phyloP scores from a whole-genome alignment of 2,797 vertebrate genomes.

The Paedocypris micromegethes region DNA sequence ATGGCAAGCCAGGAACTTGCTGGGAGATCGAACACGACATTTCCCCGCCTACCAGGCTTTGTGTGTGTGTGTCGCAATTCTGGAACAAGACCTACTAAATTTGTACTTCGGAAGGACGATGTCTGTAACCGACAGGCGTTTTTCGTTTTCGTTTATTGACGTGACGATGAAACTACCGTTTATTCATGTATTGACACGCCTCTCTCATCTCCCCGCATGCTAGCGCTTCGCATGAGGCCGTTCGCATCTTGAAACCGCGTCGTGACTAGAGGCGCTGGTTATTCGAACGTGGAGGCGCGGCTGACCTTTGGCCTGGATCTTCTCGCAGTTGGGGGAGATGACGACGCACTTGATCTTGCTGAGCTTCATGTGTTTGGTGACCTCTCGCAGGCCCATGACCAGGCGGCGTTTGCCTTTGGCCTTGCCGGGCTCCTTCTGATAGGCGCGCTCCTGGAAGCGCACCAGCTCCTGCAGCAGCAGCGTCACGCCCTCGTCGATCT shows the following conservation, averaged over 20 bases:
- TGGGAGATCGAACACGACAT: too few species aligned
- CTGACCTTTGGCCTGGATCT: conserved; percentile 96
- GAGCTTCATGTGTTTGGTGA: conserved; percentile 97
- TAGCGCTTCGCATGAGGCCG: too few species aligned
- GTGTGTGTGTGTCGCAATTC: too few species aligned
- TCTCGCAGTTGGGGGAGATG: conserved; percentile 98
- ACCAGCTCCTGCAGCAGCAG: conserved; percentile 92
- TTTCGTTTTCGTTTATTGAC: too few species aligned
- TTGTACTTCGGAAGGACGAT: too few species aligned
- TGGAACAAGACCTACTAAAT: too few species aligned
- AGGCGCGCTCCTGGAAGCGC: conserved; percentile 92
- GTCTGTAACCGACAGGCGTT: too few species aligned
- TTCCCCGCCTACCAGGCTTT: too few species aligned
- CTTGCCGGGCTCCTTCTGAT: conserved; percentile 92
- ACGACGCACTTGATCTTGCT: conserved; percentile 96
- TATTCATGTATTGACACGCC: too few species aligned
- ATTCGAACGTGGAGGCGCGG: neutral
- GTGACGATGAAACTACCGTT: too few species aligned
- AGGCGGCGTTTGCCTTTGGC: conserved; percentile 92
- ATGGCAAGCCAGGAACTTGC: too few species aligned
- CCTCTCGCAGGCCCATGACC: conserved; percentile 96
- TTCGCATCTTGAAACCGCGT: neutral
- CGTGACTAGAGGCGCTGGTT: neutral
- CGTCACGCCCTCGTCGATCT: conserved; percentile 96
- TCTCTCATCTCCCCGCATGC: too few species aligned